Evolutionary conservation across 2,888 invertebrate species (phyloP).

Genomic region (Peribatodes rhomboidaria): DNA sequence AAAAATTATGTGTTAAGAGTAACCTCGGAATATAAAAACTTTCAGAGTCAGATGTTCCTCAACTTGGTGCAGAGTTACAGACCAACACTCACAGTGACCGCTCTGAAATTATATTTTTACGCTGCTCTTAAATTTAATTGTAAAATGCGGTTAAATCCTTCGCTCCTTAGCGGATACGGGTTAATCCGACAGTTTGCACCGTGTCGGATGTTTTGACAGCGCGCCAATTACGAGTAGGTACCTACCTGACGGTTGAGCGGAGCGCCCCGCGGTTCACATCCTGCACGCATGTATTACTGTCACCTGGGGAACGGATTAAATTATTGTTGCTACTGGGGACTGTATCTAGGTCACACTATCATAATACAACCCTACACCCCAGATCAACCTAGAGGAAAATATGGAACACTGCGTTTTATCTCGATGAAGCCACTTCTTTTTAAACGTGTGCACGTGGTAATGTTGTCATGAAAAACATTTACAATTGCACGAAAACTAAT

Average conservation of each 20-base stretch:
- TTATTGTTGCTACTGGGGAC: background rate
- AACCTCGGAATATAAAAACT: background rate
- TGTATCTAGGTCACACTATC: constrained; percentile 13
- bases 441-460: too few species aligned
- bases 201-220: constrained; percentile 83
- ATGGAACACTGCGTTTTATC: too few species aligned
- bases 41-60: background rate
- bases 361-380: too few species aligned
- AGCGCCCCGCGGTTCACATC: constrained; percentile 54
- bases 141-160: constrained; percentile 17
- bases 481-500: too few species aligned
- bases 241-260: constrained; percentile 75
- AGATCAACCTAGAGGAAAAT: too few species aligned
- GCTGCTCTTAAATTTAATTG: constrained; percentile 18
- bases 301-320: constrained; percentile 12
- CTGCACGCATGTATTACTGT: constrained; percentile 22
- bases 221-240: too few species aligned
- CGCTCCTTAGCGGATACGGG: constrained; percentile 77
- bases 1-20: too few species aligned
- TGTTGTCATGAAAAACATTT: too few species aligned
- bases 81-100: background rate
- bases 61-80: too few species aligned
- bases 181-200: constrained; percentile 72
- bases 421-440: too few species aligned
- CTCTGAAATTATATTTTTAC: constrained; percentile 7